phyloP scores from a whole-genome alignment of 1,140 invertebrate species.

The Papilio aristodemus region DNA sequence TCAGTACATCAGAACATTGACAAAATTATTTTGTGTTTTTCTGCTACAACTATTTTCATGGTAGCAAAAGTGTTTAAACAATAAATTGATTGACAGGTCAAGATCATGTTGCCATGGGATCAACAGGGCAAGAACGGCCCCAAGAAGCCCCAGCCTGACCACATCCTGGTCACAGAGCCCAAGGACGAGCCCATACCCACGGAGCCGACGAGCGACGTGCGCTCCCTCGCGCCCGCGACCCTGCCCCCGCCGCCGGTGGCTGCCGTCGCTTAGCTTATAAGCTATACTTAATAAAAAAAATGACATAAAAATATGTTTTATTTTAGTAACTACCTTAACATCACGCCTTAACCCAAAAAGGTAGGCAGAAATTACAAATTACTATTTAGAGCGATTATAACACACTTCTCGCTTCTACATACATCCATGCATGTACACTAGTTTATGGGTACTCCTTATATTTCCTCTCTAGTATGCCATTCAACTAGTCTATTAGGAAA shows the following conservation, averaged over 20 bases:
- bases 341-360: neutral
- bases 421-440: too few relatives aligned
- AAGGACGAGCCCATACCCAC: slow-evolving; percentile 89
- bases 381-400: too few relatives aligned
- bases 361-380: too few relatives aligned
- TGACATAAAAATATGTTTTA: neutral
- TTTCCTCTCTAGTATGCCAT: too few relatives aligned
- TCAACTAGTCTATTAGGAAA: too few relatives aligned
- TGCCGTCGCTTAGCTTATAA: slow-evolving; percentile 63
- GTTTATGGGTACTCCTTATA: too few relatives aligned
- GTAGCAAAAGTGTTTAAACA: too few relatives aligned
- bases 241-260: slow-evolving; percentile 61
- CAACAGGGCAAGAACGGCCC: slow-evolving; percentile 98
- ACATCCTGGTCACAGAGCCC: slow-evolving; percentile 96
- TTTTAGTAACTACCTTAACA: neutral
- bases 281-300: slow-evolving; percentile 45
- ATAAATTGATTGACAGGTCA: slow-evolving; percentile 83
- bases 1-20: too few relatives aligned
- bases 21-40: too few relatives aligned
- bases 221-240: slow-evolving; percentile 78
- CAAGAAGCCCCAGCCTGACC: slow-evolving; percentile 97
- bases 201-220: slow-evolving; percentile 84
- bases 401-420: too few relatives aligned
- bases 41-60: too few relatives aligned
- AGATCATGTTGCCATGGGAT: slow-evolving; percentile 99